Conservation (phyloP, 1,140 invertebrate genomes). For the Tetraneura akinire region DNA sequence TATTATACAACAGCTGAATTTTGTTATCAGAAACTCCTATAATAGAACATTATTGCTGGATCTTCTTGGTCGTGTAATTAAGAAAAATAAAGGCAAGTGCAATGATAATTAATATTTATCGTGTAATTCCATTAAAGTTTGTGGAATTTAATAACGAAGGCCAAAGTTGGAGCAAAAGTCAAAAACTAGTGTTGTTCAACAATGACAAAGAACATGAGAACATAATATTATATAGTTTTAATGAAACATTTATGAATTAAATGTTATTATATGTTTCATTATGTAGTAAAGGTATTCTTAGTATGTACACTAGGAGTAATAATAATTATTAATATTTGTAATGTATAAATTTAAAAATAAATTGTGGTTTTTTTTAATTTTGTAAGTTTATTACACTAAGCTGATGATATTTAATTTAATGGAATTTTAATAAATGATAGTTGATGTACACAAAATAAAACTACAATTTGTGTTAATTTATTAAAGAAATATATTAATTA, state of each 20-base stretch:
- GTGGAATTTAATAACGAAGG: constrained; percentile 39
- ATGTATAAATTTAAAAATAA: no score
- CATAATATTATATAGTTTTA: constrained; percentile 2
- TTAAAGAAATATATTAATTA: no score
- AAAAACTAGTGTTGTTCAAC: constrained; percentile 28
- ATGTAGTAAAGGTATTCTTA: no score
- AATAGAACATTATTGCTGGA: constrained; percentile 50
- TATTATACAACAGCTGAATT: constrained; percentile 24
- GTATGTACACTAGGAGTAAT: no score
- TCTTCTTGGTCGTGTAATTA: constrained; percentile 33
- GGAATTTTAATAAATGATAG: no score
- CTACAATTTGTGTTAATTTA: no score
- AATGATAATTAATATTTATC: constrained; percentile 50
- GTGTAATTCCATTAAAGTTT: constrained; percentile 47
- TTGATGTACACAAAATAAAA: no score
- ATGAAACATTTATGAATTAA: constrained; percentile 31
- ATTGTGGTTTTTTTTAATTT: no score
- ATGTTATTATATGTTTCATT: background rate
- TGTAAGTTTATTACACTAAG: no score
- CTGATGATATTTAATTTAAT: no score
- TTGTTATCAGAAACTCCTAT: constrained; percentile 43
- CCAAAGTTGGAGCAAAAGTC: background rate
- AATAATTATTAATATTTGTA: no score
- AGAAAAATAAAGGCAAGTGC: constrained; percentile 45
- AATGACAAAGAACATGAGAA: background rate